phyloP scores from a whole-genome alignment of 2,888 invertebrate species.

The Xylota sylvarum region DNA sequence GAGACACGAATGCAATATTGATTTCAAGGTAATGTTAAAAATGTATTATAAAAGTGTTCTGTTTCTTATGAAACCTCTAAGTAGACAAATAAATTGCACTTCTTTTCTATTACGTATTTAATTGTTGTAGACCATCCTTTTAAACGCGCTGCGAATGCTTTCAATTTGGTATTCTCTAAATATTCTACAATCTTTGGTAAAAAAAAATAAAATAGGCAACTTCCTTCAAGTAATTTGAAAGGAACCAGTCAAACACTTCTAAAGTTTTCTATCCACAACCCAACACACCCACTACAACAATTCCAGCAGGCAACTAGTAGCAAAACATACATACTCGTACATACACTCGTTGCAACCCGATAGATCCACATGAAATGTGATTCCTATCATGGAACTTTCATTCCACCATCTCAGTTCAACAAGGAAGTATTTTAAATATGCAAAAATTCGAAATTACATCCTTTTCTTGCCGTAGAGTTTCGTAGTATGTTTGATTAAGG shows the following conservation, averaged over 20 bases:
- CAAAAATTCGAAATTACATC: constrained; percentile 60
- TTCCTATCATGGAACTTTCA: constrained; percentile 42
- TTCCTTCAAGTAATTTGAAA: constrained; percentile 60
- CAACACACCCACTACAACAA: constrained; percentile 26
- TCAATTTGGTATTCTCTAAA: constrained; percentile 45
- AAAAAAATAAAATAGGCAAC: constrained; percentile 17
- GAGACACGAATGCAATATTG: not conserved
- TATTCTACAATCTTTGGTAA: constrained; percentile 30
- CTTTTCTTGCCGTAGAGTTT: constrained; percentile 43
- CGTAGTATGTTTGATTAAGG: constrained; percentile 46
- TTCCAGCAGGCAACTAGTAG: constrained; percentile 50
- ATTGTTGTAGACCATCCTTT: constrained; percentile 10
- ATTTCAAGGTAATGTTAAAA: not conserved
- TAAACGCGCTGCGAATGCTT: not conserved
- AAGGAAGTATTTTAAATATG: constrained; percentile 62
- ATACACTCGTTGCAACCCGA: constrained; percentile 14
- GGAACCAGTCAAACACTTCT: constrained; percentile 54
- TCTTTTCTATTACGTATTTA: constrained; percentile 15
- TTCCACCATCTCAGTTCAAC: constrained; percentile 45
- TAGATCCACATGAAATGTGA: constrained; percentile 21
- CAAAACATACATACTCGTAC: constrained; percentile 14
- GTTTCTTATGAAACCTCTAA: not conserved
- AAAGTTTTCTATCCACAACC: constrained; percentile 31
- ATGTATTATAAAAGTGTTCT: too few relatives aligned
- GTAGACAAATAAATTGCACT: not conserved